These are phyloP conservation scores for Myopa testacea DNA, from an alignment of 2,888 invertebrate genomes.

Conservation along the genomic window DNA sequence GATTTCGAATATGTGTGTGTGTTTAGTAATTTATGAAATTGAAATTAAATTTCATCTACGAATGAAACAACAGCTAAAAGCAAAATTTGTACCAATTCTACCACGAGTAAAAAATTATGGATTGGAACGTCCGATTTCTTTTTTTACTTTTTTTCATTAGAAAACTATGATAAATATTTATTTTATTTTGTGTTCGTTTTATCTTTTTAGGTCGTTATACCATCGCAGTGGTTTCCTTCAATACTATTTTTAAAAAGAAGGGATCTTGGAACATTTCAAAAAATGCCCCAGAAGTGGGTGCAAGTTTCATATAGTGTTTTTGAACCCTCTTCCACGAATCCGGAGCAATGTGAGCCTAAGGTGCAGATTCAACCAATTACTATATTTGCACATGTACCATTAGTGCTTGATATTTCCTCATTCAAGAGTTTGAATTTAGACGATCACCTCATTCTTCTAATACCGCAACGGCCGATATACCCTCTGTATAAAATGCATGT, in stretches of 20 bases:
- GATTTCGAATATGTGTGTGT: too few species aligned
- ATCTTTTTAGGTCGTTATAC: slow-evolving; percentile 76
- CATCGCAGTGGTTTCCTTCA: slow-evolving; percentile 92
- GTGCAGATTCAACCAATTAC: slow-evolving; percentile 78
- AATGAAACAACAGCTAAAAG: too few species aligned
- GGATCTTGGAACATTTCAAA: slow-evolving; percentile 70
- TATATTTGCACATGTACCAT: slow-evolving; percentile 75
- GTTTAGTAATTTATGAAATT: too few species aligned
- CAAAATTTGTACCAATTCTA: too few species aligned
- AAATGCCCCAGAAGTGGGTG: slow-evolving; percentile 80
- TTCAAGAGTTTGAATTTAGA: slow-evolving; percentile 88
- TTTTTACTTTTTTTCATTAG: too few species aligned
- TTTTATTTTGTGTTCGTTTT: neutral
- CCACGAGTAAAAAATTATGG: too few species aligned
- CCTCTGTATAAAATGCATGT: slow-evolving; percentile 91
- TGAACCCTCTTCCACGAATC: slow-evolving; percentile 79
- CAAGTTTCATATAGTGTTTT: slow-evolving; percentile 90
- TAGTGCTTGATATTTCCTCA: slow-evolving; percentile 82
- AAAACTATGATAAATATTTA: too few species aligned
- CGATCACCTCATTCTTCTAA: slow-evolving; percentile 84
- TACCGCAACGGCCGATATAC: slow-evolving; percentile 90
- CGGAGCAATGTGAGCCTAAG: slow-evolving; percentile 80
- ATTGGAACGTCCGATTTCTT: too few species aligned
- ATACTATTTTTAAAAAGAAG: slow-evolving; percentile 75
- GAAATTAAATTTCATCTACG: too few species aligned